Evolutionary conservation across 2,113 vertebrate genomes (phyloP).

Genomic region (Conger conger): DNA sequence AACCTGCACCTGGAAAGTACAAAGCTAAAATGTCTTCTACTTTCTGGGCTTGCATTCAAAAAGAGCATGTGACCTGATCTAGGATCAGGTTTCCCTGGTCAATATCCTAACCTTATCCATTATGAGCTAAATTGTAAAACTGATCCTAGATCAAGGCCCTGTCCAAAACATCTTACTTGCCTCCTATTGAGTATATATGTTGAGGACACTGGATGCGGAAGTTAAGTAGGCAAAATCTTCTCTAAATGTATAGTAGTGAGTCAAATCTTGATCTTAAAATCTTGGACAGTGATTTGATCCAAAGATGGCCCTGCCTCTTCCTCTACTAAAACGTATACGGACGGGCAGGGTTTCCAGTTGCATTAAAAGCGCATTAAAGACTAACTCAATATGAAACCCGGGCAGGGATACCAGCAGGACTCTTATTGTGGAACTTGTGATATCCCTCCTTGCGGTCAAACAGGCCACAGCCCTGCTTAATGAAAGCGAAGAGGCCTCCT

Average conservation of each 20-base stretch:
- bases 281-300: too few species aligned
- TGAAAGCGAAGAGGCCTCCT: background rate
- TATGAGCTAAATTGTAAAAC: background rate
- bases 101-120: background rate
- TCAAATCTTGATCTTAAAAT: too few species aligned
- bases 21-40: background rate
- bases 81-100: background rate
- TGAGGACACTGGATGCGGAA: too few species aligned
- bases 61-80: background rate
- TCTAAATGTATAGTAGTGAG: too few species aligned
- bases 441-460: background rate
- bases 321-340: too few species aligned
- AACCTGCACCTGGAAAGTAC: background rate
- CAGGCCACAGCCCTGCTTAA: background rate
- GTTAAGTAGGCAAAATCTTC: too few species aligned
- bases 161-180: too few species aligned
- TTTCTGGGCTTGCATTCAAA: background rate
- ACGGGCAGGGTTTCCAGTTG: background rate
- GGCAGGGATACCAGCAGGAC: background rate
- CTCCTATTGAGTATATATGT: too few species aligned
- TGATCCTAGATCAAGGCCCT: background rate
- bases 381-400: background rate
- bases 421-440: background rate
- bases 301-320: too few species aligned
- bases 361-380: background rate